Evolutionary conservation across 2,888 invertebrate species (phyloP).

Genomic region (Entomobrya multifasciata): DNA sequence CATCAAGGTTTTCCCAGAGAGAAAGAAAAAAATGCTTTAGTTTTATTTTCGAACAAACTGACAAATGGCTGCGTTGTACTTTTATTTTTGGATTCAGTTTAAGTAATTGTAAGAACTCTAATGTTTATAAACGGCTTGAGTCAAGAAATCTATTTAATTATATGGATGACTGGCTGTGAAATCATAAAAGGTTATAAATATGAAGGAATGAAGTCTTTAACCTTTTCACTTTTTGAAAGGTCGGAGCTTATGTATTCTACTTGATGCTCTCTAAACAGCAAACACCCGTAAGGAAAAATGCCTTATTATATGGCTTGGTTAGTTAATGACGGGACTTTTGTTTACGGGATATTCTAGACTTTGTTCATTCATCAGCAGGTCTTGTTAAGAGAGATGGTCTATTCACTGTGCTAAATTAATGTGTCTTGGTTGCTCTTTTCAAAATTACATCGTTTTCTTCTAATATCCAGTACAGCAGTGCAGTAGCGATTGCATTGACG

Average conservation of each 20-base stretch:
- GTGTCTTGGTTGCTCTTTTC: no score
- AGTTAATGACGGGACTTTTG: conserved; percentile 42
- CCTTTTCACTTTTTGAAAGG: conserved; percentile 36
- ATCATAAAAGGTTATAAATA: conserved; percentile 5
- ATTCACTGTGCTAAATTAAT: not conserved
- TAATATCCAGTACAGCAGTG: not conserved
- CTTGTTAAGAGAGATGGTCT: conserved; percentile 19
- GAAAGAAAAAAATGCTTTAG: not conserved
- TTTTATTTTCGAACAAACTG: not conserved
- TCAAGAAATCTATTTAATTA: conserved; percentile 36
- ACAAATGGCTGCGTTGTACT: not conserved
- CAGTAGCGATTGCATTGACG: not conserved
- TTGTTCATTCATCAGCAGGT: conserved; percentile 39
- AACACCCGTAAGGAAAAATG: conserved; percentile 14
- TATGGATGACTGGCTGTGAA: conserved; percentile 26
- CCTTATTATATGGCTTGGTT: conserved; percentile 2
- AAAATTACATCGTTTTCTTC: conserved; percentile 5
- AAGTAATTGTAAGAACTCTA: not conserved
- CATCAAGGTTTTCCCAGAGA: not conserved
- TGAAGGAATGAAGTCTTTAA: not conserved
- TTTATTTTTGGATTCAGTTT: no score
- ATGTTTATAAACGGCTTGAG: not conserved
- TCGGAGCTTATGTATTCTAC: not conserved
- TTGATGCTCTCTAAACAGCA: not conserved
- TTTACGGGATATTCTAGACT: conserved; percentile 1